Conservation (phyloP, 2,888 invertebrate genomes). For the Chouioia cunea region DNA sequence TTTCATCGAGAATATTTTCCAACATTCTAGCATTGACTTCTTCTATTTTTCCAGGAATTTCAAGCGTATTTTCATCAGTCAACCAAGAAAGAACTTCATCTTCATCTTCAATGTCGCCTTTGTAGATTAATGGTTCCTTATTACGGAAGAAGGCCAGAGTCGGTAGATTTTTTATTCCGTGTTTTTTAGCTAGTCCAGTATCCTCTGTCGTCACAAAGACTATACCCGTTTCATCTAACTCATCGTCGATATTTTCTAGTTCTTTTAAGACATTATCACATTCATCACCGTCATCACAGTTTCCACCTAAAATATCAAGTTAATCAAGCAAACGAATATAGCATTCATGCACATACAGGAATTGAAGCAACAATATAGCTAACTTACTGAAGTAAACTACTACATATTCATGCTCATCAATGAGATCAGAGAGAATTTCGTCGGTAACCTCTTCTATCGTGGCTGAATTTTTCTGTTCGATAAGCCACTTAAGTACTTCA, state of each 20-base stretch:
- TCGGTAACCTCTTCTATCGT: slow-evolving; percentile 96
- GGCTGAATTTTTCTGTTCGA: slow-evolving; percentile 88
- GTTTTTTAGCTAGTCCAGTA: slow-evolving; percentile 81
- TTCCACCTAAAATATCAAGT: slow-evolving; percentile 73
- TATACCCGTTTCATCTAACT: slow-evolving; percentile 91
- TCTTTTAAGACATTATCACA: slow-evolving; percentile 89
- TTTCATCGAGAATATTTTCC: slow-evolving; percentile 88
- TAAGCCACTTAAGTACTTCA: slow-evolving; percentile 89
- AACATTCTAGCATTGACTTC: slow-evolving; percentile 92
- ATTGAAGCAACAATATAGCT: neutral
- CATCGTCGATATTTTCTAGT: slow-evolving; percentile 92
- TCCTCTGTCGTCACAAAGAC: slow-evolving; percentile 95
- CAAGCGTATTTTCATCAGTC: slow-evolving; percentile 89
- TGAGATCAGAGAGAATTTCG: slow-evolving; percentile 86
- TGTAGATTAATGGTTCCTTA: slow-evolving; percentile 87
- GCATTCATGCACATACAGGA: neutral
- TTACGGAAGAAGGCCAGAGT: slow-evolving; percentile 91
- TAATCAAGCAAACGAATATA: neutral
- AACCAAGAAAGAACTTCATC: slow-evolving; percentile 93
- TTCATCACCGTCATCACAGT: slow-evolving; percentile 88
- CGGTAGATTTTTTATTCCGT: slow-evolving; percentile 87
- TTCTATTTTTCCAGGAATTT: slow-evolving; percentile 93
- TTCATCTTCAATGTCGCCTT: slow-evolving; percentile 90
- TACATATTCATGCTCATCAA: slow-evolving; percentile 92
- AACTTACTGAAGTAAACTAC: slow-evolving; percentile 91